Conservation (phyloP, 2,797 vertebrate species). For the Epinephelus awoara region DNA sequence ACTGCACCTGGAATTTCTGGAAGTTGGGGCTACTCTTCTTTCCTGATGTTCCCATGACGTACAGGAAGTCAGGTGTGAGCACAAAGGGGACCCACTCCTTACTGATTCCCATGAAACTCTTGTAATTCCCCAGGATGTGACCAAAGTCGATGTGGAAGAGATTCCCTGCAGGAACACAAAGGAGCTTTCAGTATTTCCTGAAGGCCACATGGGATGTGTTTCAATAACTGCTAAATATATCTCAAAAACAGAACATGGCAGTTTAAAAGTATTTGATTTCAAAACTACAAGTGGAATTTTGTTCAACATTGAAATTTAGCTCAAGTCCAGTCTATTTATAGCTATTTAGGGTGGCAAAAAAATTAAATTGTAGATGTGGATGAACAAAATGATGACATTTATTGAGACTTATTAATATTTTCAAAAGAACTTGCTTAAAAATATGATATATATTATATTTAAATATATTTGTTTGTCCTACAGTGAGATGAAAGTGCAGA, state of each 20-base stretch:
- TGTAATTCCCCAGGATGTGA: constrained; percentile 99
- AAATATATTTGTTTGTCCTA: not conserved
- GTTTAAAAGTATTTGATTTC: not conserved
- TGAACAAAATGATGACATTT: no score
- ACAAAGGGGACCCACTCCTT: constrained; percentile 99
- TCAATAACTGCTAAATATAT: not conserved
- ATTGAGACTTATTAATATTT: no score
- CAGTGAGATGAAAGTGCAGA: not conserved
- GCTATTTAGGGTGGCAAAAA: no score
- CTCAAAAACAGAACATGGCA: not conserved
- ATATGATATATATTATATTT: not conserved
- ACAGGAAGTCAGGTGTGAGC: constrained; percentile 98
- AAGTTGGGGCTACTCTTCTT: constrained; percentile 97
- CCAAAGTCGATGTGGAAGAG: constrained; percentile 99
- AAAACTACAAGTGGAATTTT: not conserved
- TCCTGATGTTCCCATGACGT: constrained; percentile 96
- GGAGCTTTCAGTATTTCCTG: not conserved
- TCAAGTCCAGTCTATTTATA: not conserved
- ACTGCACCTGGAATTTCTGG: constrained; percentile 96
- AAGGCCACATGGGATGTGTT: not conserved
- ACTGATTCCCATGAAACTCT: constrained; percentile 98
- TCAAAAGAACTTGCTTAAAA: no score
- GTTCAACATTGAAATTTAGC: not conserved
- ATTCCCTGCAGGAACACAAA: constrained; percentile 87
- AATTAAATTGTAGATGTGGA: no score